Evolutionary conservation across 2,113 vertebrate species (phyloP).

Genomic region (Tyrannus savana): DNA sequence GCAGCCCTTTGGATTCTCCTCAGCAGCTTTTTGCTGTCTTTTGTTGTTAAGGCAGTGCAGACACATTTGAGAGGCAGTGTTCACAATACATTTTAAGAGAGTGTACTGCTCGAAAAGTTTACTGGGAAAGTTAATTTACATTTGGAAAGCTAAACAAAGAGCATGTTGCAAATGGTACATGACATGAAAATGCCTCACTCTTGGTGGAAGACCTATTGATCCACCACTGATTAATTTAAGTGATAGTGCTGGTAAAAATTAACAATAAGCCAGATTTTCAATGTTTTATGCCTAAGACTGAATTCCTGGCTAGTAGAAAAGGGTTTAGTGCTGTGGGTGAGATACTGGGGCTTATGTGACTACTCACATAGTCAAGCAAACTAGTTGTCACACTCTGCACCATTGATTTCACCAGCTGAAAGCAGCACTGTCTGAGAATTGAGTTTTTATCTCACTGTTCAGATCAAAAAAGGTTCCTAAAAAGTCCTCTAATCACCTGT

Average conservation of each 20-base stretch:
- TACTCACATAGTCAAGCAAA: background rate
- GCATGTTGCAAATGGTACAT: background rate
- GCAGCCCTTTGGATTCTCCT: slow-evolving; percentile 23
- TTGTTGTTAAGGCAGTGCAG: slow-evolving; percentile 3
- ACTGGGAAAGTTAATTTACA: background rate
- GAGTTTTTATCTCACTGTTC: background rate
- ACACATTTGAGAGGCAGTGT: slow-evolving; percentile 4
- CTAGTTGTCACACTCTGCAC: background rate
- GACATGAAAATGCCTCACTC: background rate
- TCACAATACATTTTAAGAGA: slow-evolving; percentile 29
- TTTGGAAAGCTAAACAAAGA: slow-evolving; percentile 21
- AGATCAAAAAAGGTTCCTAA: background rate
- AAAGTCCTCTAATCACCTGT: background rate
- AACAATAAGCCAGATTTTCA: background rate
- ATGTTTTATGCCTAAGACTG: background rate
- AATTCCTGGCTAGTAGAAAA: background rate
- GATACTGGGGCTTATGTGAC: background rate
- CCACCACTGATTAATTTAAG: background rate
- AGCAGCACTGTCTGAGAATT: background rate
- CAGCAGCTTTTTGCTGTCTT: slow-evolving; percentile 22
- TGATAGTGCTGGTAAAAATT: background rate
- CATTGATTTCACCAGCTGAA: background rate
- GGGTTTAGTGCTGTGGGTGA: background rate
- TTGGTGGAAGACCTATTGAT: background rate
- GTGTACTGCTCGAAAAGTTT: background rate